These are phyloP conservation scores for Holacanthus passer DNA, from an alignment of 2,113 vertebrate genomes.

Conservation along the genomic window DNA sequence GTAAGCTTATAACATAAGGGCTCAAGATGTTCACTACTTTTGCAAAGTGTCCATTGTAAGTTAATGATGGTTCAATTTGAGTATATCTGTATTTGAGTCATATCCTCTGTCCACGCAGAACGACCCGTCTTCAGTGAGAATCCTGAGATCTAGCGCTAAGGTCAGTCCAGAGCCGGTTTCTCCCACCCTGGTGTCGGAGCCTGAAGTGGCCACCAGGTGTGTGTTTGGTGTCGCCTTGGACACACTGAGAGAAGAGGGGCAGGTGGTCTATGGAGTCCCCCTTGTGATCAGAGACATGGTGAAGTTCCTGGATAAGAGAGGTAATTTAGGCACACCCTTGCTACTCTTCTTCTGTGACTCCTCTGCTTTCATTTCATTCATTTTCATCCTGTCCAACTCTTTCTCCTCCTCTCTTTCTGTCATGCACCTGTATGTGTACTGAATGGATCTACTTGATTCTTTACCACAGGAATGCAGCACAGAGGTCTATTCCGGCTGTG, in stretches of 20 bases:
- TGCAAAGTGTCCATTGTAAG: background rate
- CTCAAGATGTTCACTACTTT: background rate
- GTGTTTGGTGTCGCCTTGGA: slow-evolving; percentile 83
- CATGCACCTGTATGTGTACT: background rate
- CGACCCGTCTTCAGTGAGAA: slow-evolving; percentile 63
- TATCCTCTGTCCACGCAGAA: slow-evolving; percentile 42
- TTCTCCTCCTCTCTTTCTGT: background rate
- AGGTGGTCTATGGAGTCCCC: slow-evolving; percentile 75
- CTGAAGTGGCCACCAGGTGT: slow-evolving; percentile 21
- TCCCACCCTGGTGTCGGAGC: slow-evolving; percentile 37
- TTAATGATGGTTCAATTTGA: background rate
- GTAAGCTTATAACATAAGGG: background rate
- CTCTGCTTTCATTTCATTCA: background rate
- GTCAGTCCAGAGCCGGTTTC: slow-evolving; percentile 62
- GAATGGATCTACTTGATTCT: background rate
- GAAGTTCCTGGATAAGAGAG: slow-evolving; percentile 84
- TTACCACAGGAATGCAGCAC: slow-evolving; percentile 80
- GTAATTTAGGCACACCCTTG: slow-evolving; percentile 64
- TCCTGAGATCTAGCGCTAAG: slow-evolving; percentile 54
- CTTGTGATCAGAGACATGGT: slow-evolving; percentile 83
- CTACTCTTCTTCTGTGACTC: background rate
- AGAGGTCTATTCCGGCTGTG: slow-evolving; percentile 85
- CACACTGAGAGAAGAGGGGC: slow-evolving; percentile 62
- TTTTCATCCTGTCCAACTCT: background rate
- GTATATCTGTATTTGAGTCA: background rate